Base-by-base conservation (phyloP, 1,140 invertebrate genomes). In the Eulimnadia texana region DNA sequence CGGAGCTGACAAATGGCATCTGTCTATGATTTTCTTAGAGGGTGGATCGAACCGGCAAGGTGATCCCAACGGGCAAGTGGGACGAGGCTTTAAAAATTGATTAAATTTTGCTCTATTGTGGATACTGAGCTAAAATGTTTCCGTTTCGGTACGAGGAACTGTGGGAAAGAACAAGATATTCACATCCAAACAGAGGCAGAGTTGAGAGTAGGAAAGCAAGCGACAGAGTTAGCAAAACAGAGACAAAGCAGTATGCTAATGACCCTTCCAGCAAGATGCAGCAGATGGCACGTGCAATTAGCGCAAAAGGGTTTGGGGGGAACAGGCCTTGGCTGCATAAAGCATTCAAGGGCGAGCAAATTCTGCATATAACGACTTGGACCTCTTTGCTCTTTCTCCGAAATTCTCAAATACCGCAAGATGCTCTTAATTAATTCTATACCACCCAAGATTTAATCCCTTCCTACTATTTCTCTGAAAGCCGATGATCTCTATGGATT, bases 261-360 rank as follows among this genome's bases (percentile, higher is more conserved):
- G 55, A 57, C 55, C 55, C 55, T 57, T 9, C 27, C 55, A 33
- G 55, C 55, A 29, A 57, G 33, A 57, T 57, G 33, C 55, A 57
- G 33, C 55, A 57, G 55, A 57, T 57, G 55, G 55, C 55, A 57
- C 55, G 55, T 57, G 55, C 55, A 57, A 57, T 57, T 57, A 57
- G 22, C 33, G 33, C 33, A 42, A 42, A 42, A 42, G 33, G 33
- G 33, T 42, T 42, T 42, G 33, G 13, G 55, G 33, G 27, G 54
- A 56, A 24, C 54, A 28, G 24, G 54, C 16, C 24, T 20, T 28
- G 24, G 54, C 54, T 56, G 54, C 24, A 24, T 56, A 28, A 56
- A 56, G 54, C 54, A 27, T 24, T 25, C 54, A 28, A 56, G 24
- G 29, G 54, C 23, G 27, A 54, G 54, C 54, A 56, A 56, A 56